phyloP scores from a whole-genome alignment of 2,888 invertebrate genomes.

The Galeruca laticollis region DNA sequence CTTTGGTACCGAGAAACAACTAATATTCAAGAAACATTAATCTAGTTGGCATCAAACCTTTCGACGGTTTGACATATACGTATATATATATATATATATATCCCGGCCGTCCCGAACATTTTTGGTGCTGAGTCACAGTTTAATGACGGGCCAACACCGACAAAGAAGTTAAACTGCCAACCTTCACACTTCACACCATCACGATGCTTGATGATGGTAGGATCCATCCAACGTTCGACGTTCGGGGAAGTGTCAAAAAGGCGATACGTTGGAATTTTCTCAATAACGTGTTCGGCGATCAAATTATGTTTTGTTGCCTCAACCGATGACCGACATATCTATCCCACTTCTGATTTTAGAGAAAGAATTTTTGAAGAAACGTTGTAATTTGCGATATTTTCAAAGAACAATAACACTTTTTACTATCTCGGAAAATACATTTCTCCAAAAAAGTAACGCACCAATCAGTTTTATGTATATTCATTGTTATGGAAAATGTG shows the following conservation, averaged over 20 bases:
- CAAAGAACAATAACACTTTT: no score
- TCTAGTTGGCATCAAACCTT: slow-evolving; percentile 65
- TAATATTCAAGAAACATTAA: slow-evolving; percentile 66
- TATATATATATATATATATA: background rate
- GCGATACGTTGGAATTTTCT: slow-evolving; percentile 10
- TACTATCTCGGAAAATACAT: no score
- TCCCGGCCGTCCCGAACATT: slow-evolving; percentile 37
- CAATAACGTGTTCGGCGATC: background rate
- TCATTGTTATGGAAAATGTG: no score
- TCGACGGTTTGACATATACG: slow-evolving; percentile 51
- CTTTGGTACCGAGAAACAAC: slow-evolving; percentile 51
- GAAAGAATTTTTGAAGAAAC: no score
- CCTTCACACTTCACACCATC: slow-evolving; percentile 50
- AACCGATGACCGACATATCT: background rate
- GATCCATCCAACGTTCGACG: slow-evolving; percentile 3
- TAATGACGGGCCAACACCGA: slow-evolving; percentile 51
- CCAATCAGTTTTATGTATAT: no score
- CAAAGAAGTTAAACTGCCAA: slow-evolving; percentile 46
- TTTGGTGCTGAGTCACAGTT: slow-evolving; percentile 53
- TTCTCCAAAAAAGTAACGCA: no score
- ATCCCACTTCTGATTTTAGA: background rate
- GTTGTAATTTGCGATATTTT: no score
- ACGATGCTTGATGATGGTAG: slow-evolving; percentile 15
- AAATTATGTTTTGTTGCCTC: no score
- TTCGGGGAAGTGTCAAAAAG: slow-evolving; percentile 9